Base-by-base conservation (phyloP, 2,888 invertebrate genomes). In the Rhaphigaster nebulosa region DNA sequence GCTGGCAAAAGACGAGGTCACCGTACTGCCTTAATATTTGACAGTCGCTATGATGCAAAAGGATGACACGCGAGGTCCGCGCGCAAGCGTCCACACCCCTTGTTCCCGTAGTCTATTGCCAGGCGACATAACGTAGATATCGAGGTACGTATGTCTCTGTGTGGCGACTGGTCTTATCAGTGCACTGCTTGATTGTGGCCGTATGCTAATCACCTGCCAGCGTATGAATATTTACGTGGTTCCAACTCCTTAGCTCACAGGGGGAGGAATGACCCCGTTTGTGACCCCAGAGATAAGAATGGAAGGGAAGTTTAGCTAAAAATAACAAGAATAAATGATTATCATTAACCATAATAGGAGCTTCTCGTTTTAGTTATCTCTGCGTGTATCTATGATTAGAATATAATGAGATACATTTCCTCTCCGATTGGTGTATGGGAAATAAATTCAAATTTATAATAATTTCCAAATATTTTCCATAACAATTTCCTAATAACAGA, bases 21-120 rank as follows among this genome's bases (percentile, higher is more conserved):
- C 34, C 54, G 56, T 52, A 41, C 88, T 60, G 45, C 23, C 56
- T 87, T 60, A 88, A 88, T 88, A 60, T 88, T 88, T 88, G 41
- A 88, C 88, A 54, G 41, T 56, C 23, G 60, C 88, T n/a, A 88
- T 88, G 88, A 88, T 88, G 88, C 88, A 88, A 88, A n/a, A 38
- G 15, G 65, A 60, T 38, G 38, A 56, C 41, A 88, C 88, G 60
- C 54, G 60, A 60, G 26, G 34, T 41, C 41, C 65, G 34, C 60
- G 88, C 56, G 60, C 88, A 88, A 41, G 60, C 88, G 56, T 60
- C 38, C 56, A n/a, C 88, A 20, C 38, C 10, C 45, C n/a, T 45
- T 3, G 15, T 50, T 34, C 41, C 84, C 45, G 45, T 84, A 84
- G 84, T 84, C 84, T 45, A 45, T 45, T 26, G 45, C 84, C 45